Evolutionary conservation across 1,140 invertebrate genomes (phyloP).

Genomic region (Lasaia peninsularis): DNA sequence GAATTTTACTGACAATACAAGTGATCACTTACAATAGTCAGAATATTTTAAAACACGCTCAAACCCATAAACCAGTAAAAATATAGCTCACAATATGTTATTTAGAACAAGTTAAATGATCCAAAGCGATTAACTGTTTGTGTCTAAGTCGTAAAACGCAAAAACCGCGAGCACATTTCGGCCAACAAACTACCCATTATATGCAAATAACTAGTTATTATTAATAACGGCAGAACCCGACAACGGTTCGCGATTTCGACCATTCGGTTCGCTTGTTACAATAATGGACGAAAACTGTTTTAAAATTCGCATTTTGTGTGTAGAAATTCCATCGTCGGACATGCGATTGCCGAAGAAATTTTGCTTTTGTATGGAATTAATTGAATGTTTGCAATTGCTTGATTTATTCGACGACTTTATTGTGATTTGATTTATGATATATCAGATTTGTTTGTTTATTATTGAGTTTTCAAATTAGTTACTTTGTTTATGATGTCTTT

Average conservation of each 20-base stretch:
- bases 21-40: no score
- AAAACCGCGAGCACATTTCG: slow-evolving; percentile 33
- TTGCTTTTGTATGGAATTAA: slow-evolving; percentile 10
- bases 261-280: slow-evolving; percentile 19
- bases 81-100: no score
- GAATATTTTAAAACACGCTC: no score
- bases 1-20: no score
- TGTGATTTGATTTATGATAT: slow-evolving; percentile 1
- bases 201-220: slow-evolving; percentile 37
- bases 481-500: no score
- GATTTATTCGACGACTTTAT: slow-evolving; percentile 8
- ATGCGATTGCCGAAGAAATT: slow-evolving; percentile 24
- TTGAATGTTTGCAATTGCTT: slow-evolving; percentile 9
- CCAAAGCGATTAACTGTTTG: not conserved
- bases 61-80: not conserved
- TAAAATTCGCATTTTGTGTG: slow-evolving; percentile 19
- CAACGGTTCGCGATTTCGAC: slow-evolving; percentile 26
- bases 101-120: not conserved
- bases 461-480: no score
- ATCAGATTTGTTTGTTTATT: not conserved
- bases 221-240: slow-evolving; percentile 34
- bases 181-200: slow-evolving; percentile 37
- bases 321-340: slow-evolving; percentile 21
- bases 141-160: slow-evolving; percentile 24
- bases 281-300: slow-evolving; percentile 26